Evolutionary conservation across 2,888 invertebrate genomes (phyloP), one percentile per base, ranked within the genome.

Genomic region (Volucella bombylans): DNA sequence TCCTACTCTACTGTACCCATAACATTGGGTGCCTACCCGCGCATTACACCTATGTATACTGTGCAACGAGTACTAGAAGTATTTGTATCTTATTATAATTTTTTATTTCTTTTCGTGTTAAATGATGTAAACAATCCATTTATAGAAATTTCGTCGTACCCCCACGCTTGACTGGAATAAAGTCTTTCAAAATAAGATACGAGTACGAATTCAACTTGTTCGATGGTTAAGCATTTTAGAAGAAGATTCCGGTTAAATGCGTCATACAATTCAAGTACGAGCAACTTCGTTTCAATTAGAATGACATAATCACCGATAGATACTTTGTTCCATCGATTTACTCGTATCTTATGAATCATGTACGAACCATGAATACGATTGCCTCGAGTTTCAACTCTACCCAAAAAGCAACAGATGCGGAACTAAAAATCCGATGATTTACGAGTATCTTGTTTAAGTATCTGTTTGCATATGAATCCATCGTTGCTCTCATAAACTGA

Each of bases 121-220:
- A 64, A 81, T 76, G 81, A 81, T 81, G 74, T 81, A 74, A 81
- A 81, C 81, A 81, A 69, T 74, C 76, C 81, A 69, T 81, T 74
- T 81, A 81, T 81, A 74, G 81, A 69, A 57, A 80, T 68, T 68
- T 76, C 55, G 57, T 55, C 59, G 49, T 49, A 62, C 73, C 18
- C 47, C 18, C 47, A 39, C 59, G 52, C 45, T 43, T 23, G 43
- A 18, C 2, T 43, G 31, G 59, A 31, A 61, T 31, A 23, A 23
- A 45, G 18, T 59, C 23, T 43, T 59, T 31, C 18, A 45, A 55
- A 10, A 39, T 45, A 11, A 61, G 18, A 45, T 45, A 45, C 47
- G 23, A 45, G 12, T 45, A 43, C 47, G 18, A 61, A 43, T 31
- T 31, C 31, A 6, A 47, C 43, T 61, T 47, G 61, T 23, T 2